Evolutionary conservation across 2,113 vertebrate genomes (phyloP).

Genomic region (Paramormyrops kingsleyae): DNA sequence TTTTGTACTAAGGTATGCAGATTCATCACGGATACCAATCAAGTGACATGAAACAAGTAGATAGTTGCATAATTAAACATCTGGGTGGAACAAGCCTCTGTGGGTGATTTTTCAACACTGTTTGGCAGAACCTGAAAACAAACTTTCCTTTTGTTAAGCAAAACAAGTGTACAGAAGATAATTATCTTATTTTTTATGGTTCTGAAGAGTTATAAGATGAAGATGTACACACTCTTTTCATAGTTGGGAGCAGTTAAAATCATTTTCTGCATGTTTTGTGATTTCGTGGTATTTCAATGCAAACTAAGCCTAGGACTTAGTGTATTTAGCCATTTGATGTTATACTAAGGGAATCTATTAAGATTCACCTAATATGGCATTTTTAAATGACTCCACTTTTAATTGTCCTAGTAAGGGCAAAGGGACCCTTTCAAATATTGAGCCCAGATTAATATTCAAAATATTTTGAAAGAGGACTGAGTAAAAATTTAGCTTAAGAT

Average conservation of each 20-base stretch:
- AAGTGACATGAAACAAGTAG: slow-evolving; percentile 17
- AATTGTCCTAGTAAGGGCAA: slow-evolving; percentile 34
- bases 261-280: slow-evolving; percentile 51
- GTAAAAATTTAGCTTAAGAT: too few relatives aligned
- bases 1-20: slow-evolving; percentile 5
- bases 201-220: slow-evolving; percentile 40
- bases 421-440: slow-evolving; percentile 48
- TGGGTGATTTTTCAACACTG: slow-evolving; percentile 42
- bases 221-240: slow-evolving; percentile 36
- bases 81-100: slow-evolving; percentile 33
- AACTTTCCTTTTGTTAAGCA: slow-evolving; percentile 20
- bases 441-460: slow-evolving; percentile 34
- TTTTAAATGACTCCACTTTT: slow-evolving; percentile 35
- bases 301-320: slow-evolving; percentile 30
- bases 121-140: slow-evolving; percentile 26
- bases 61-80: slow-evolving; percentile 28
- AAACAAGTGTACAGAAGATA: slow-evolving; percentile 29
- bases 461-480: background rate
- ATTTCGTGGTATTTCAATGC: slow-evolving; percentile 49
- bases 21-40: slow-evolving; percentile 15
- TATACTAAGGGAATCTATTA: slow-evolving; percentile 52
- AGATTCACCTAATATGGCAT: slow-evolving; percentile 50
- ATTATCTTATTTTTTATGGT: slow-evolving; percentile 25
- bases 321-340: slow-evolving; percentile 52
- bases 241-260: slow-evolving; percentile 38